Evolutionary conservation across 2,113 vertebrate genomes (phyloP).

Genomic region (Mesitornis unicolor): DNA sequence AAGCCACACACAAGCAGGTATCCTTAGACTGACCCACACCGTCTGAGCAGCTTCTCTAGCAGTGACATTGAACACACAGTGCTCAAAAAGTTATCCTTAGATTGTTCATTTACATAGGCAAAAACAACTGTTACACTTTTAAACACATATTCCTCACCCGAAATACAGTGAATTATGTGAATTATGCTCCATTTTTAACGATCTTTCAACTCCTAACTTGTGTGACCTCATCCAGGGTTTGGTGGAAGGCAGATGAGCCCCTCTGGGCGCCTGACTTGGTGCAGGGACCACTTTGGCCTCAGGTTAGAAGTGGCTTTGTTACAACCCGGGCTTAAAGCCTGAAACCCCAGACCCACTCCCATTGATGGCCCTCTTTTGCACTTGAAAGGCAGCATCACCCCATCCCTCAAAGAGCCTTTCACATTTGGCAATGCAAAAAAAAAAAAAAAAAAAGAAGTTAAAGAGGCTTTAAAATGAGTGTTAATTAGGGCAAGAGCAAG

Average conservation of each 20-base stretch:
- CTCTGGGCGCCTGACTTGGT: not conserved
- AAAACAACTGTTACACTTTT: not conserved
- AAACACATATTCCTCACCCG: not conserved
- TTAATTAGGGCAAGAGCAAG: not conserved
- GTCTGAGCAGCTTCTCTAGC: not conserved
- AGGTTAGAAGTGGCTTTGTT: not conserved
- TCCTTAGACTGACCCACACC: not conserved
- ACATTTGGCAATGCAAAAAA: not conserved
- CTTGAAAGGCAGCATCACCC: slow-evolving; percentile 27
- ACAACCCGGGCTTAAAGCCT: not conserved
- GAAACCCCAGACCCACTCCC: not conserved
- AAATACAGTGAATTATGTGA: not conserved
- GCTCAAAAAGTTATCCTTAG: not conserved
- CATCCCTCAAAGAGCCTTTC: not conserved
- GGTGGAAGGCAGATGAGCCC: not conserved
- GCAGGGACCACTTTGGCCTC: not conserved
- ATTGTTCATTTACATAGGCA: not conserved
- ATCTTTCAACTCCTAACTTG: not conserved
- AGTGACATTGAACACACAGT: not conserved
- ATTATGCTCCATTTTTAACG: not conserved
- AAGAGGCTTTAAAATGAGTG: not conserved
- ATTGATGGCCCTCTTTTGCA: not conserved
- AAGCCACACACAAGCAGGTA: not conserved
- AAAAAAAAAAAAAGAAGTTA: not conserved
- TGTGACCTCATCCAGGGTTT: not conserved